Conservation (phyloP, 1,140 invertebrate genomes). For the Temnothorax nylanderi region DNA sequence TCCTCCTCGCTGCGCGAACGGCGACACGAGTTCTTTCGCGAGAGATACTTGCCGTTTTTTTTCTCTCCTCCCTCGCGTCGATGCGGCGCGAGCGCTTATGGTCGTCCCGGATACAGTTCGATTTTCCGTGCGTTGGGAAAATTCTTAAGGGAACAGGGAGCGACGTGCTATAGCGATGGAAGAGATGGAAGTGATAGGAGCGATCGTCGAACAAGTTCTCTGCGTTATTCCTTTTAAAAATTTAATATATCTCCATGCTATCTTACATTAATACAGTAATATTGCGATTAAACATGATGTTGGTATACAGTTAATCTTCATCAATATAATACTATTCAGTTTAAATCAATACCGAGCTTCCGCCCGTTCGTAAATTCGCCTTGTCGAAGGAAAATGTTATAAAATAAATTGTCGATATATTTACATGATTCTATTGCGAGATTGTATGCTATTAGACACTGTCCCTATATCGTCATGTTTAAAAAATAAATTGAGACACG, state of each 20-base stretch:
- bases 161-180: background rate
- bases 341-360: constrained; percentile 46
- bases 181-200: background rate
- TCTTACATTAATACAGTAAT: constrained; percentile 66
- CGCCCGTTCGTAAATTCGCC: constrained; percentile 33
- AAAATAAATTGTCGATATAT: constrained; percentile 48
- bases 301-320: constrained; percentile 41
- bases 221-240: constrained; percentile 64
- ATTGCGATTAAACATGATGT: constrained; percentile 53
- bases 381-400: constrained; percentile 37
- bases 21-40: background rate
- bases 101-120: background rate
- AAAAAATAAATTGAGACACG: constrained; percentile 49
- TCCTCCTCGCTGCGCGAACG: constrained; percentile 17
- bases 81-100: background rate
- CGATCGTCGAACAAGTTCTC: background rate
- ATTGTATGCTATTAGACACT: background rate
- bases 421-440: constrained; percentile 48
- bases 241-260: constrained; percentile 62
- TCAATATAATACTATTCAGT: constrained; percentile 62
- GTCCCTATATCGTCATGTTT: background rate
- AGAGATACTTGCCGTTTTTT: constrained; percentile 51
- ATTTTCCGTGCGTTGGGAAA: constrained; percentile 4
- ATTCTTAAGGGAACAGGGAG: background rate
- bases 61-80: background rate